Conservation (phyloP, 2,113 vertebrate species). For the Nicator chloris region DNA sequence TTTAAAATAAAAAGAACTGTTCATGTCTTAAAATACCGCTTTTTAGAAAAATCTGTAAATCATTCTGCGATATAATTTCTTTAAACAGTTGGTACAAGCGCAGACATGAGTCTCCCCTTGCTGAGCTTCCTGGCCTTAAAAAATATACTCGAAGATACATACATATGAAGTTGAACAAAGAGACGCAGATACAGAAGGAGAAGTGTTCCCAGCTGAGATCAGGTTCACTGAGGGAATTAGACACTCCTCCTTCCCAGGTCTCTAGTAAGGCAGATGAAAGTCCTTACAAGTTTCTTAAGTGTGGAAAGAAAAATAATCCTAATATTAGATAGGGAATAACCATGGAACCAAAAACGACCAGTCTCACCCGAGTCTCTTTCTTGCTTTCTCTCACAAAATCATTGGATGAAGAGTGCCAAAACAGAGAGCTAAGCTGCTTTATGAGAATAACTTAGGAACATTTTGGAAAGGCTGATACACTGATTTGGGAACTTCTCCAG, state of each 20-base stretch:
- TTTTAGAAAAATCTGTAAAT: slow-evolving; percentile 23
- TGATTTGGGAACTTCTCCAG: background rate
- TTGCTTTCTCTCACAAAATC: background rate
- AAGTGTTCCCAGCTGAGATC: background rate
- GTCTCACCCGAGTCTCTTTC: background rate
- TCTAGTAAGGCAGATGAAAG: background rate
- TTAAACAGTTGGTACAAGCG: background rate
- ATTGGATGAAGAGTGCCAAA: background rate
- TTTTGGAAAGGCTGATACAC: background rate
- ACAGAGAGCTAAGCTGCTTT: background rate
- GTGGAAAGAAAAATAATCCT: background rate
- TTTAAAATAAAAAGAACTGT: background rate
- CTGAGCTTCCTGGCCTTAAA: background rate
- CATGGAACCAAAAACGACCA: background rate
- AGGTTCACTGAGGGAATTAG: background rate
- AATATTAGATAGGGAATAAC: background rate
- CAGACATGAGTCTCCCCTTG: background rate
- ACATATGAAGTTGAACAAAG: background rate
- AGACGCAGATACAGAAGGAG: background rate
- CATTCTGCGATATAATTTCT: background rate
- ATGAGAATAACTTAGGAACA: background rate
- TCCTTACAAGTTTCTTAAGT: background rate
- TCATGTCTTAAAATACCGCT: background rate
- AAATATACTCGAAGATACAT: fast-evolving
- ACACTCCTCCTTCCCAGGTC: background rate